A percentile compares a stretch with the other conserved stretches of the same genome.
These are phyloP conservation scores for Andinoacara biseriatus DNA, from an alignment of 2,113 vertebrate species.

Conservation along the genomic window DNA sequence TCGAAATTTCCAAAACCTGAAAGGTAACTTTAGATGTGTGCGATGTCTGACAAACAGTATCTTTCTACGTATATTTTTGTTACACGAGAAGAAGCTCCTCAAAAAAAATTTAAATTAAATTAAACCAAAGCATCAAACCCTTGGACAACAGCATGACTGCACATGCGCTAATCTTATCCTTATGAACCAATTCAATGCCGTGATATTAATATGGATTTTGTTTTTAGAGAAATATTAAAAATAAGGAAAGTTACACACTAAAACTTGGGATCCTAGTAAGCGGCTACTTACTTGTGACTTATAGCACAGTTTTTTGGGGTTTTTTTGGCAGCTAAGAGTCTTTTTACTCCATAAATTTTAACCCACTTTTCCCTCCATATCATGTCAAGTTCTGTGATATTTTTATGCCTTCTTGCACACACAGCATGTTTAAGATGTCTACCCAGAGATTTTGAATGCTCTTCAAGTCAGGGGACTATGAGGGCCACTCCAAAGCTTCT, in stretches of 20 bases:
- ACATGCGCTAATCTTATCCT: background rate
- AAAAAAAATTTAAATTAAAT: background rate
- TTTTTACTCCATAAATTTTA: background rate
- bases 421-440: constrained; percentile 8
- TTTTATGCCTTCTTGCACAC: background rate
- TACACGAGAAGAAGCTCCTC: background rate
- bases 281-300: too few species aligned
- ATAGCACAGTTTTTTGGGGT: background rate
- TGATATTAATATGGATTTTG: too few species aligned
- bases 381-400: background rate
- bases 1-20: background rate
- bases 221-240: too few species aligned
- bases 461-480: background rate
- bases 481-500: background rate
- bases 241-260: background rate
- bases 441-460: background rate
- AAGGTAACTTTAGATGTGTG: too few species aligned
- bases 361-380: background rate
- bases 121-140: background rate
- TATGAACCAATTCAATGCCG: too few species aligned
- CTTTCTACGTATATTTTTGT: too few species aligned
- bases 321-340: background rate
- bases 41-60: too few species aligned
- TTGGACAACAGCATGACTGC: background rate
- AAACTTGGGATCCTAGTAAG: background rate